These are phyloP conservation scores for Columba guinea DNA, from an alignment of 2,797 vertebrate genomes.

Conservation along the genomic window DNA sequence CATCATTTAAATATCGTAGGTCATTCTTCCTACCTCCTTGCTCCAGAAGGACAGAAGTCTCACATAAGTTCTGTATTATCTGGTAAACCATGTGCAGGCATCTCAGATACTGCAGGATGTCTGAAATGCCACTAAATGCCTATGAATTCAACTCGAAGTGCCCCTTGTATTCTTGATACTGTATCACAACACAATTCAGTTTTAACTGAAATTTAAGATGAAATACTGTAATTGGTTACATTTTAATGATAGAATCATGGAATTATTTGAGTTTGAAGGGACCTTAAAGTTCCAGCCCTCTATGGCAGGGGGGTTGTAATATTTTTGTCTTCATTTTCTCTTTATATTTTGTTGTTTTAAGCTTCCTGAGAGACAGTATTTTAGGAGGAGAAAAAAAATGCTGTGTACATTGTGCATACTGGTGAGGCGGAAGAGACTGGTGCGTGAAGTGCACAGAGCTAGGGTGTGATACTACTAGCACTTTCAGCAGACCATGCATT, in stretches of 20 bases:
- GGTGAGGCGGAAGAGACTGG: background rate
- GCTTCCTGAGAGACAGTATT: background rate
- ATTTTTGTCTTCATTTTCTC: background rate
- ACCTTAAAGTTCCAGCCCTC: no score
- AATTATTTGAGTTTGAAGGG: no score
- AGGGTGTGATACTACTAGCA: background rate
- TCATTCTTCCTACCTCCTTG: background rate
- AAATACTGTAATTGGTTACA: background rate
- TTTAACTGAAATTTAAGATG: background rate
- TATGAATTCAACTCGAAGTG: background rate
- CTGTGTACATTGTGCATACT: background rate
- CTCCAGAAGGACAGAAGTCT: background rate
- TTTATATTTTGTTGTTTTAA: background rate
- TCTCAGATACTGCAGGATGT: background rate
- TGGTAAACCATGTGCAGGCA: background rate
- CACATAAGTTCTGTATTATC: background rate
- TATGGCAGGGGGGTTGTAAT: no score
- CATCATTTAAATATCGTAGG: background rate
- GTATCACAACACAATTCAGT: background rate
- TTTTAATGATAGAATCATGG: background rate
- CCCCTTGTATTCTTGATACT: background rate
- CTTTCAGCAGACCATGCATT: background rate
- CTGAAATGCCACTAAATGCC: background rate
- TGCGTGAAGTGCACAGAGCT: background rate
- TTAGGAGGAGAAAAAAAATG: background rate